These are phyloP conservation scores for Psittacus erithacus DNA, from an alignment of 2,113 vertebrate species.

Conservation along the genomic window DNA sequence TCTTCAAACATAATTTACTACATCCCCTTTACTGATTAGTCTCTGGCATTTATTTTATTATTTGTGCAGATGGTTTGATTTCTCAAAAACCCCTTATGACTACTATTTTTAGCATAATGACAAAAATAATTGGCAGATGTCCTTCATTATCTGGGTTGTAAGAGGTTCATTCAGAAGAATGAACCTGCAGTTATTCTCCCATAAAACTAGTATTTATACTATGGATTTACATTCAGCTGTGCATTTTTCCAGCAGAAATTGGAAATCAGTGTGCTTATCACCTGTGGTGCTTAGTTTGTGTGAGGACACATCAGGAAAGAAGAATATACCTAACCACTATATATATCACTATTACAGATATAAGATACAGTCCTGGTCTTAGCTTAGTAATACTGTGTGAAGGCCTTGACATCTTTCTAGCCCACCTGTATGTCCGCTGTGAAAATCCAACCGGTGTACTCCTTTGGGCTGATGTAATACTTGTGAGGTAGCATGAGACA, in stretches of 20 bases:
- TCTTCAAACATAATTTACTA: background rate
- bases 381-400: background rate
- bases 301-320: background rate
- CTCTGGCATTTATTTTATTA: background rate
- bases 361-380: background rate
- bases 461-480: background rate
- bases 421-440: background rate
- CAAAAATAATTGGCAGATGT: background rate
- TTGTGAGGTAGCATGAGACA: background rate
- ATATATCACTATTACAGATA: background rate
- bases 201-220: background rate
- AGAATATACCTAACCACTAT: background rate
- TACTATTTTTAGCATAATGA: background rate
- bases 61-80: background rate
- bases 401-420: background rate
- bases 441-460: background rate
- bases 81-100: background rate
- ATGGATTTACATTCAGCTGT: background rate
- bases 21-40: background rate
- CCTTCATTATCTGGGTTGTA: background rate
- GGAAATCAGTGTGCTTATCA: background rate
- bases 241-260: background rate
- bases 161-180: background rate
- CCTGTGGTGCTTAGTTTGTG: background rate
- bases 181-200: background rate